These are phyloP conservation scores for Malaclemys terrapin DNA, from an alignment of 2,113 vertebrate species.

Conservation along the genomic window DNA sequence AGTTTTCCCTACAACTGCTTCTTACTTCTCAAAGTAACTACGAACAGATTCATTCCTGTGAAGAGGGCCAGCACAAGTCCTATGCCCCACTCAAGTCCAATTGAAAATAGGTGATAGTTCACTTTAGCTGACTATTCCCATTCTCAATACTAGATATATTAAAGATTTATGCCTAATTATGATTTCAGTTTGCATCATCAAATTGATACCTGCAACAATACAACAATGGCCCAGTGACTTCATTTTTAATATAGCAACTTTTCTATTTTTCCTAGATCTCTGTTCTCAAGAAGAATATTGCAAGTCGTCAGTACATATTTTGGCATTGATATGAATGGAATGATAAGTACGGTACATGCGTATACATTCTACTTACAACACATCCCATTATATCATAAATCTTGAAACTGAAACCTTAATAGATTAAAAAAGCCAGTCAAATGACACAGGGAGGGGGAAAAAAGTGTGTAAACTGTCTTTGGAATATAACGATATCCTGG, in stretches of 20 bases:
- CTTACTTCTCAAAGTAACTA: not conserved
- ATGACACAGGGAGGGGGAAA: not conserved
- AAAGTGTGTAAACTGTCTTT: not conserved
- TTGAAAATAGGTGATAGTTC: not conserved
- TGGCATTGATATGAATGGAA: not conserved
- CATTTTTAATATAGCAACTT: not conserved
- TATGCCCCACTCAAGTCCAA: not conserved
- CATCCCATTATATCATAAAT: not conserved
- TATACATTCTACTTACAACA: not conserved
- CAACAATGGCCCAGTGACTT: not conserved
- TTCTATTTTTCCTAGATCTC: not conserved
- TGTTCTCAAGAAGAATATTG: not conserved
- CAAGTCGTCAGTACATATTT: not conserved
- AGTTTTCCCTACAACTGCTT: not conserved
- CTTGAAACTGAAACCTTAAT: not conserved
- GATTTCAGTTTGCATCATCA: not conserved
- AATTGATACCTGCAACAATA: not conserved
- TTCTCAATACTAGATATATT: not conserved
- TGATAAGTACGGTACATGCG: not conserved
- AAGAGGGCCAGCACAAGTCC: not conserved
- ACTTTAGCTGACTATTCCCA: not conserved
- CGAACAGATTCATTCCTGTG: conserved; percentile 2
- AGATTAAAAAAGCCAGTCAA: not conserved
- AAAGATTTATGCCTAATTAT: not conserved
- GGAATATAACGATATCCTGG: not conserved